Conservation (phyloP, 2,797 vertebrate genomes). For the Melanotaenia parkinsoni region DNA sequence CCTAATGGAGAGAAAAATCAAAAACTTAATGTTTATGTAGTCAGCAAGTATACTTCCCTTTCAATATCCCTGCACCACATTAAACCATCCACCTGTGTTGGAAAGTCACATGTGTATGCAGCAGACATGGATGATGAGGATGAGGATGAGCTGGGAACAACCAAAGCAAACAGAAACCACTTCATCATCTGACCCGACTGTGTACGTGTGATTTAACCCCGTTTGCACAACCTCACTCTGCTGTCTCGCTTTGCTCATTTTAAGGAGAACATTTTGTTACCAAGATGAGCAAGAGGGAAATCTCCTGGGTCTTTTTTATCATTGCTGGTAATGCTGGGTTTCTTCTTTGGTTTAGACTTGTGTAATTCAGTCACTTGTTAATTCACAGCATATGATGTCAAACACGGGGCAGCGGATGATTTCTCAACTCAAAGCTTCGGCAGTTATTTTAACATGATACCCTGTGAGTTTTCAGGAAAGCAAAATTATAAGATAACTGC, state of each 20-base stretch:
- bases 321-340: not conserved
- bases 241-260: not conserved
- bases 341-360: not conserved
- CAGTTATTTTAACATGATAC: no score
- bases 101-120: not conserved
- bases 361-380: not conserved
- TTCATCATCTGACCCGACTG: not conserved
- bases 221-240: slow-evolving; percentile 1
- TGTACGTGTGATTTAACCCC: not conserved
- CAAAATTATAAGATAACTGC: no score
- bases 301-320: not conserved
- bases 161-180: not conserved
- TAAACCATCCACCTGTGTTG: not conserved
- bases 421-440: not conserved
- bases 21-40: no score
- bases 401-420: not conserved
- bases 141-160: not conserved
- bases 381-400: not conserved
- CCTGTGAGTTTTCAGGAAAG: no score
- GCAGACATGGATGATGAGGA: not conserved
- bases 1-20: no score
- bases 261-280: not conserved
- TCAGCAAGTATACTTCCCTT: no score
- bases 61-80: no score
- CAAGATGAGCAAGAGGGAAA: not conserved